A percentile compares a stretch with the other conserved stretches of the same genome.
Evolutionary conservation across 2,888 invertebrate species (phyloP).

Genomic region (Sphaeridia pumilis): DNA sequence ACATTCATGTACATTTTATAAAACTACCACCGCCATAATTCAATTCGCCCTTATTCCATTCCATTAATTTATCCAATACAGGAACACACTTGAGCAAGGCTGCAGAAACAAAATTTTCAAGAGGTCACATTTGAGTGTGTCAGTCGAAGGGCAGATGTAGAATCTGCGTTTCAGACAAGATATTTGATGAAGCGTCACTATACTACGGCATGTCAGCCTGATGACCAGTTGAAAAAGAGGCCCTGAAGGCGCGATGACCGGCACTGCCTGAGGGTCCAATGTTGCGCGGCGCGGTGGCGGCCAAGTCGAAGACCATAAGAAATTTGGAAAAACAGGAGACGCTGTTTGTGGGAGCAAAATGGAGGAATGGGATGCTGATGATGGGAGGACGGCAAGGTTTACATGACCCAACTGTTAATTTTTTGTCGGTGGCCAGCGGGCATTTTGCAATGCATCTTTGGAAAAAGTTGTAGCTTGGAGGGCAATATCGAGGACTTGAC

Average conservation of each 20-base stretch:
- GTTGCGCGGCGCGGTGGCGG: no score
- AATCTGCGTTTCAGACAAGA: no score
- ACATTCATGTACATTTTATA: no score
- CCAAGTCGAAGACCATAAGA: conserved; percentile 8
- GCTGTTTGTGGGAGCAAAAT: background rate
- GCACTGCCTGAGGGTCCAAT: conserved; percentile 18
- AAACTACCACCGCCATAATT: no score
- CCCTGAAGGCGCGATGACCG: conserved; percentile 18
- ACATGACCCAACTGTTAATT: conserved; percentile 10
- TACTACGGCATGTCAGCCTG: no score
- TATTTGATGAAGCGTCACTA: no score
- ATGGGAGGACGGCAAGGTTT: background rate
- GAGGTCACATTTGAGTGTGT: no score
- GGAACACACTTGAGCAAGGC: background rate
- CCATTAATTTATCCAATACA: no score
- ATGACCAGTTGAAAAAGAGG: no score
- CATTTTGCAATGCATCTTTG: background rate
- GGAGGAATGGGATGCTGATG: background rate
- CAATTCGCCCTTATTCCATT: no score
- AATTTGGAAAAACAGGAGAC: conserved; percentile 3
- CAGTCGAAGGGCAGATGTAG: no score
- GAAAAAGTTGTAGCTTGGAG: background rate
- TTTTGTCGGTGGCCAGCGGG: conserved; percentile 12
- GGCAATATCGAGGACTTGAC: background rate
- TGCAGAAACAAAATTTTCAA: background rate